Base-by-base conservation (phyloP, 64 coral and sea anemone species). In the Catalaphyllia jardinei region DNA sequence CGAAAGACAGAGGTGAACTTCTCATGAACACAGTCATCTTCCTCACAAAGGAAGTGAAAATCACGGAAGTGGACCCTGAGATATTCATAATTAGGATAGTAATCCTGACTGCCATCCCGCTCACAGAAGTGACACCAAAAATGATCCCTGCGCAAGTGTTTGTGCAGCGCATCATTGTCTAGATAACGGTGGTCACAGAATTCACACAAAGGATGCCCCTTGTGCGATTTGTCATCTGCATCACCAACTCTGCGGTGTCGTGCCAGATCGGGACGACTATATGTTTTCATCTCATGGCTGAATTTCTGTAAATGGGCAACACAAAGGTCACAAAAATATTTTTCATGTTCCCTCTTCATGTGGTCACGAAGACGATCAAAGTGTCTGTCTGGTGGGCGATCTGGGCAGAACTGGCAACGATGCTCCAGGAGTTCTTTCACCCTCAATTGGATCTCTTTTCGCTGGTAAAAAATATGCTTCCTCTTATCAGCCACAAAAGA, bases 71-170 rank as follows among this genome's bases (percentile, higher is more conserved):
- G 97, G 38, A 80, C 52, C 14, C 91, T 74, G n/a, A 99, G 88
- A 29, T 61, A 77, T 17, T 85, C 61, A 93, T 99, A 99, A 38
- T 95, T 84, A 7, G 72, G 27, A 22, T 85, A 99, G 75, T 99
- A 99, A 35, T 93, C 89, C 50, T 99, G 97, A 52, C 79, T 91
- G 5, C 97, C 97, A 86, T 93, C 78, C 74, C 92, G 95, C 60
- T 99, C 97, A 89, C 97, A 99, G 60, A 99, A 82, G 61, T 99
- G 97, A 91, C 97, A 99, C 74, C 94, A 95, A 63, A 95, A 99
- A 67, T 99, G 97, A 87, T 95, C 87, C 75, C 91, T 94, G 0
- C 95, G 92, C 0, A 98, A 72, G 62, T 98, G 95, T 30, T 87
- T 76, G 77, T 98, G 95, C 11, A 98, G 89, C 12, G 94, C 92